Conservation (phyloP, 64 coral and sea anemone genomes). For the Montipora foliosa region DNA sequence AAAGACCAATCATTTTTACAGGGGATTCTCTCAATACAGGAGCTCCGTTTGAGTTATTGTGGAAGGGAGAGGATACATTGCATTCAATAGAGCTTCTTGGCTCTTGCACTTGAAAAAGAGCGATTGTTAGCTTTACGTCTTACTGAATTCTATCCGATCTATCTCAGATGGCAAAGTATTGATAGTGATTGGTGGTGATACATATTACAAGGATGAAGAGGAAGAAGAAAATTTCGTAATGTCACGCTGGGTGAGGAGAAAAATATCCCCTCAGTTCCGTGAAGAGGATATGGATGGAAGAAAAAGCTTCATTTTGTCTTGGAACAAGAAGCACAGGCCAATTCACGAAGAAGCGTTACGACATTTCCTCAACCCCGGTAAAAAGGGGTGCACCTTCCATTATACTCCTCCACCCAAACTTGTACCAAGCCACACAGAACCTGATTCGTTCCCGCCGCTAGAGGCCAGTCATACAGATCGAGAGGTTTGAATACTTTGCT, state of each 20-base stretch:
- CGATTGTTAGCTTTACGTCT: no score
- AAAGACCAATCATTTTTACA: no score
- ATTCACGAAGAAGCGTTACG: conserved; percentile 77
- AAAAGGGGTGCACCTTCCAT: conserved; percentile 28
- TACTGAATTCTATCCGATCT: no score
- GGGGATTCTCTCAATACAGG: no score
- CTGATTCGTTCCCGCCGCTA: background rate
- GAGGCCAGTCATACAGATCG: background rate
- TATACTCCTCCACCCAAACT: background rate
- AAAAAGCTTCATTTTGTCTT: conserved; percentile 82
- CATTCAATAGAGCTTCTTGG: no score
- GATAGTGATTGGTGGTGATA: conserved; percentile 81
- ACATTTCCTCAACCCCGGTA: conserved; percentile 55
- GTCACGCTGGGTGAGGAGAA: conserved; percentile 51
- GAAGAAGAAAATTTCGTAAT: conserved; percentile 39
- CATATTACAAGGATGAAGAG: conserved; percentile 48
- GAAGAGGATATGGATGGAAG: conserved; percentile 57
- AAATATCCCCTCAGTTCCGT: conserved; percentile 38
- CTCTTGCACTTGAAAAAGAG: background rate
- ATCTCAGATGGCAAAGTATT: conserved; percentile 40
- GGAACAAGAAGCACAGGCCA: conserved; percentile 61
- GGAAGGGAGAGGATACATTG: no score
- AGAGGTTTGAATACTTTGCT: background rate
- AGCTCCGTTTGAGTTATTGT: no score
- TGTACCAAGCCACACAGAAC: background rate